Evolutionary conservation across 2,113 vertebrate species (phyloP), one percentile per base, ranked within the genome.

Genomic region (Baryphthengus martii): DNA sequence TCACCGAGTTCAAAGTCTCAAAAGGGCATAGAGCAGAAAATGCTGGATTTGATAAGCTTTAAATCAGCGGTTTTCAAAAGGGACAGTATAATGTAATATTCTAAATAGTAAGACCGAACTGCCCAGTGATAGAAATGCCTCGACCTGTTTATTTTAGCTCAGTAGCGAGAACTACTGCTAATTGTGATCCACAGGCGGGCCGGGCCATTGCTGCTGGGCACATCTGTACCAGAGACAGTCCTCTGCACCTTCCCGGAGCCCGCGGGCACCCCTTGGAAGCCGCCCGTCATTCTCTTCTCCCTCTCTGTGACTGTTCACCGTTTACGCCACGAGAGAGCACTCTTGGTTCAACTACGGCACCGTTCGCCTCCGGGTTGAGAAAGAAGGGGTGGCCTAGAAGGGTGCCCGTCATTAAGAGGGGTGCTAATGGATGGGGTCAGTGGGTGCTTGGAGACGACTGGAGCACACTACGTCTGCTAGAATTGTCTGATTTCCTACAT

Each of bases 401-500:
- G 49, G 39, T 4, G 49, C 23, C 4, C 21, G 37, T 2, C 7
- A 50, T 25, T 13, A 4, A 11, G 45, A 28, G 13, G 24, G 15
- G 31, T 7, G 52, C 21, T 26, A 4, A 13, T 3, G 17, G 40
- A 7, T 9, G 50, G 20, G 11, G 21, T 18, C 21, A 9, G 20
- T 6, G 16, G 5, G 14, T 11, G 42, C 25, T n/a, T 11, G 44
- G 28, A n/a, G 33, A 18, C 24, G 11, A 24, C 3, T 14, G n/a
- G 25, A 18, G 45, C 47, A 50, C 17, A 19, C 55, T 6, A 1
- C 31, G 0, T 0, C 11, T 6, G 35, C 17, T 11, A 28, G 7
- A 1, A 2, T 1, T 1, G 23, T 1, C 35, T 4, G 4, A 0
- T 7, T 42, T 2, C 23, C 39, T 28, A 11, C 31, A 1, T 25